Evolutionary conservation across 2,888 invertebrate genomes (phyloP), one percentile per base, ranked within the genome.

Genomic region (Drosophila suboccidentalis): DNA sequence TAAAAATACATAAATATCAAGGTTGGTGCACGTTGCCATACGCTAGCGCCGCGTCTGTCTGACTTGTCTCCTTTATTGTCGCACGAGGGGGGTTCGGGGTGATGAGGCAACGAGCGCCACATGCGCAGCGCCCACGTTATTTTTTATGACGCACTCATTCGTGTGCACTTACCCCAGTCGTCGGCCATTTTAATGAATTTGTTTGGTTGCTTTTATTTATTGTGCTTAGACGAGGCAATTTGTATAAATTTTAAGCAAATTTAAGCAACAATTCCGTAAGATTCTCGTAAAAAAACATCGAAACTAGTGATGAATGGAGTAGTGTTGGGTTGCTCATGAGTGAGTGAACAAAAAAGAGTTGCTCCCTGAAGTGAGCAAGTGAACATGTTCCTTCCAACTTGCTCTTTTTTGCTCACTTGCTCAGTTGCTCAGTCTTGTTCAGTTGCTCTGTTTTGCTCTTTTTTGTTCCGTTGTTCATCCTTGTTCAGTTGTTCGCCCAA

Each of bases 161-260:
- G 10, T 32, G 32, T 64, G 26, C 58, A 90, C 95, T 92, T 93
- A 95, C 95, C 95, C 95, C 95, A 95, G 92, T 95, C 95, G 93
- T 95, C 95, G 84, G 95, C 95, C 95, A 95, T 95, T 19, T 19
- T 19, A 19, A 3, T 51, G 44, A 54, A 62, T 71, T 47, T 53
- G 32, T 49, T 61, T 43, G 15, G 22, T 60, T 79, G 65, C 55
- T 66, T 51, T 15, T 38, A 43, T 64, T 29, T 63, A 26, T 53
- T 80, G 66, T 72, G 70, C 65, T 53, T 34, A 36, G 15, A 58
- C 47, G 44, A 60, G 58, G 36, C n/a, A 59, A 65, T 44, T 78
- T 59, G 8, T 49, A 11, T 51, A 22, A 46, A 69, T 38, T 78
- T 74, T 62, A 47, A 50, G 15, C 50, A 54, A 75, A 67, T 60